Percentiles rank a stretch among this genome's conserved stretches.
These are phyloP conservation scores for Alauda arvensis DNA, from an alignment of 2,797 vertebrate genomes.

Conservation along the genomic window DNA sequence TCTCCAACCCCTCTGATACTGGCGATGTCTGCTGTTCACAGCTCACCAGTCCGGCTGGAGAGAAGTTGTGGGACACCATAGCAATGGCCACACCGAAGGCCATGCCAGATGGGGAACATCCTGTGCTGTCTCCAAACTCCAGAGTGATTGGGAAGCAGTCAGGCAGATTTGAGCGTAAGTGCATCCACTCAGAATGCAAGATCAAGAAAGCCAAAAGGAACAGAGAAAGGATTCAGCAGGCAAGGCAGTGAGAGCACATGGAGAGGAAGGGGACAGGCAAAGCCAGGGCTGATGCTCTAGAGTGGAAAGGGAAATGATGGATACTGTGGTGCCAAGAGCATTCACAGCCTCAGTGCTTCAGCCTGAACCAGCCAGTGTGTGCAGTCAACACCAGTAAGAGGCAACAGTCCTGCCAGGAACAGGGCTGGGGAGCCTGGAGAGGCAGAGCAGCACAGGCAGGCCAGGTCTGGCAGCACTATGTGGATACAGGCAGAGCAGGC, in stretches of 20 bases:
- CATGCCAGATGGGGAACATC: neutral
- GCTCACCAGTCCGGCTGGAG: neutral
- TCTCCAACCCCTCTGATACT: fast-evolving
- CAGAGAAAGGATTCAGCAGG: neutral
- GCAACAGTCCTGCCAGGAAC: neutral
- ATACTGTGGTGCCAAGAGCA: fast-evolving
- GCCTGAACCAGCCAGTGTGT: neutral
- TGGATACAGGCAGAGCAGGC: neutral
- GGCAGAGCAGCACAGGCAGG: fast-evolving
- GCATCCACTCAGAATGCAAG: neutral
- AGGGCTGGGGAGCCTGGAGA: neutral
- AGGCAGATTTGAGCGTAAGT: neutral
- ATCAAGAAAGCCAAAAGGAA: neutral
- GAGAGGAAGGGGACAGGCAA: neutral
- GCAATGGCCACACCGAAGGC: too few relatives aligned
- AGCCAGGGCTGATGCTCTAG: neutral
- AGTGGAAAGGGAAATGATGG: neutral
- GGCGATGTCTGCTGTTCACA: neutral
- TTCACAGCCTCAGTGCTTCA: neutral
- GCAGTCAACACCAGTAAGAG: neutral
- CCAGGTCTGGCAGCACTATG: neutral
- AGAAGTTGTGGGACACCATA: fast-evolving
- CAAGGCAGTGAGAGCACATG: neutral
- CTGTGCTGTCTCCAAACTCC: fast-evolving
- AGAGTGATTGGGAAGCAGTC: fast-evolving